These are phyloP conservation scores for Glyptemys insculpta DNA, from an alignment of 2,797 vertebrate species.

Conservation along the genomic window DNA sequence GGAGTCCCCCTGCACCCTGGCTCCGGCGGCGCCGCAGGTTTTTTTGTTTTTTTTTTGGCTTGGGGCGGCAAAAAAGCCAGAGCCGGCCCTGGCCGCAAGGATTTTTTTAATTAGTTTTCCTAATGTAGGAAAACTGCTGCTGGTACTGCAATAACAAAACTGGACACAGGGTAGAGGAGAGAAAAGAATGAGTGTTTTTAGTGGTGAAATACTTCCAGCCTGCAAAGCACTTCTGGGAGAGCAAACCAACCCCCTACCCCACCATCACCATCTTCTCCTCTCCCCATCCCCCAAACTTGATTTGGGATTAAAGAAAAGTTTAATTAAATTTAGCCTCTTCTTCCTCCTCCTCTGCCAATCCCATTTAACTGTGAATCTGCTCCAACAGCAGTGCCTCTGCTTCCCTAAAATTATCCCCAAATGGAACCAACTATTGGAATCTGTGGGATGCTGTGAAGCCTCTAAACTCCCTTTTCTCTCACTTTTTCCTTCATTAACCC, in stretches of 20 bases:
- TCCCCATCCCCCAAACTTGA: background rate
- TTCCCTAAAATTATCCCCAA: background rate
- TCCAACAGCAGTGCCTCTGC: background rate
- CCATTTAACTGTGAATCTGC: background rate
- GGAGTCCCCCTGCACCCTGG: no score
- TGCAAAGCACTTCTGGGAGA: no score
- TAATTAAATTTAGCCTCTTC: background rate
- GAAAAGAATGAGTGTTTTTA: background rate
- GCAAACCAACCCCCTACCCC: no score
- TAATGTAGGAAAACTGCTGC: background rate
- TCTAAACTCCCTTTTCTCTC: background rate
- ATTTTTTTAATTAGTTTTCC: background rate
- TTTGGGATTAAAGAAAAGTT: background rate
- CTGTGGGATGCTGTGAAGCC: background rate
- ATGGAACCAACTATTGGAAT: no score
- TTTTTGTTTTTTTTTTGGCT: no score
- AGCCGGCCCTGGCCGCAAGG: background rate
- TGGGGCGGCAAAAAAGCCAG: no score
- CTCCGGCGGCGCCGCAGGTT: no score
- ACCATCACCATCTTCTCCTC: background rate
- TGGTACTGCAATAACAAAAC: background rate
- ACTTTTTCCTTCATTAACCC: background rate
- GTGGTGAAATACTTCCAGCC: no score
- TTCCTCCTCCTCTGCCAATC: background rate
- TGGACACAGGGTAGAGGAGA: background rate